Conservation (phyloP, 2,113 vertebrate species). For the Cavia porcellus region DNA sequence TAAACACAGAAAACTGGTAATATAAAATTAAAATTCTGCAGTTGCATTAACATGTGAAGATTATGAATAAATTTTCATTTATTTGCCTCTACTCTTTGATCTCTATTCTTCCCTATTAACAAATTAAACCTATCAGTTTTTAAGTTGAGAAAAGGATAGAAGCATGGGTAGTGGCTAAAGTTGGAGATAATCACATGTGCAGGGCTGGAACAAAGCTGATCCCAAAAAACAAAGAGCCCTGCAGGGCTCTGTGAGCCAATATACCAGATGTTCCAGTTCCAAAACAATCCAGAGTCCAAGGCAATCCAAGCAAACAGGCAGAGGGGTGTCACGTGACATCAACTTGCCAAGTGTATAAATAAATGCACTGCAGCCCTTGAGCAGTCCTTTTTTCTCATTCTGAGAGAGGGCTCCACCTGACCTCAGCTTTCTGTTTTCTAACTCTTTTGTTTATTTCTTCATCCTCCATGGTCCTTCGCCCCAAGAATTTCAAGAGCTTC, state of each 20-base stretch:
- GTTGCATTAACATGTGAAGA: background rate
- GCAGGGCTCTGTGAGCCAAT: background rate
- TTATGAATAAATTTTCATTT: background rate
- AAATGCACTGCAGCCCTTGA: background rate
- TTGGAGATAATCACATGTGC: too few relatives aligned
- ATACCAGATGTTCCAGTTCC: background rate
- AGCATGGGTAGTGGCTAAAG: background rate
- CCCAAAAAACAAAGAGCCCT: background rate
- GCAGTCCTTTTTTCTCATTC: background rate
- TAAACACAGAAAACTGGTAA: background rate
- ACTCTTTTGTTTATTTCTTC: background rate
- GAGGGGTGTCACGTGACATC: background rate
- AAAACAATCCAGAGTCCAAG: background rate
- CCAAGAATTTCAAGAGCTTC: background rate
- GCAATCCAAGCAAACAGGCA: background rate
- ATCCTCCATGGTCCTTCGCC: background rate
- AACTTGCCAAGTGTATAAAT: background rate
- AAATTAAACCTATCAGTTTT: background rate
- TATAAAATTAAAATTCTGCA: background rate
- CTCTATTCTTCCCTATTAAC: background rate
- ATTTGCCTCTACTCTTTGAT: background rate
- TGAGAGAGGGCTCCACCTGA: background rate
- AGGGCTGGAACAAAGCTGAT: background rate
- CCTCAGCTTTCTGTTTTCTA: background rate
- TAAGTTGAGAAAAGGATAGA: background rate